A percentile compares a stretch with the other conserved stretches of the same genome.
Evolutionary conservation across 2,888 invertebrate species (phyloP).

Genomic region (Chironomus tentans): DNA sequence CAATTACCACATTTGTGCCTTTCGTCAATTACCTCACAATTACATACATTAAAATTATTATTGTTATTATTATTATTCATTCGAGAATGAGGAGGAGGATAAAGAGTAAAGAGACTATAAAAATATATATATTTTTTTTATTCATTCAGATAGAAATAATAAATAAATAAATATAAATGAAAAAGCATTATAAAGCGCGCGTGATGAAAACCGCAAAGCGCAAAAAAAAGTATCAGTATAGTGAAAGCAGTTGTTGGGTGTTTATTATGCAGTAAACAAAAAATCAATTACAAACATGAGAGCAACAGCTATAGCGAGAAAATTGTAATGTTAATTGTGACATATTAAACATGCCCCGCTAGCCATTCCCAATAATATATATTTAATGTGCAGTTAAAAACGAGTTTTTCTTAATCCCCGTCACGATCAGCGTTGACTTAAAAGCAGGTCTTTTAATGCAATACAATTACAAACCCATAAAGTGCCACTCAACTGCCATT

Average conservation of each 20-base stretch:
- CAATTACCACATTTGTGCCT: slow-evolving; percentile 2
- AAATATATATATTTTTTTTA: no score
- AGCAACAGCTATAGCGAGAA: not conserved
- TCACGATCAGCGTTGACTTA: slow-evolving; percentile 9
- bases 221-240: no score
- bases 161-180: no score
- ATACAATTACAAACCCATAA: not conserved
- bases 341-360: not conserved
- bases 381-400: not conserved
- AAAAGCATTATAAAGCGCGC: not conserved
- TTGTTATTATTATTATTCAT: not conserved
- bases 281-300: slow-evolving; percentile 13
- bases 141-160: no score
- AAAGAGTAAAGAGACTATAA: no score
- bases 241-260: not conserved
- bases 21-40: slow-evolving; percentile 1
- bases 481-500: not conserved
- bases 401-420: slow-evolving; percentile 10
- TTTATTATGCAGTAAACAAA: slow-evolving; percentile 2
- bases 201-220: not conserved
- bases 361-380: not conserved
- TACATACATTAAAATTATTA: not conserved
- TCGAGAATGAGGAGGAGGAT: no score
- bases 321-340: slow-evolving; percentile 21
- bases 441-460: not conserved